Conservation (phyloP, 2,797 vertebrate species). For the Notamacropus eugenii region DNA sequence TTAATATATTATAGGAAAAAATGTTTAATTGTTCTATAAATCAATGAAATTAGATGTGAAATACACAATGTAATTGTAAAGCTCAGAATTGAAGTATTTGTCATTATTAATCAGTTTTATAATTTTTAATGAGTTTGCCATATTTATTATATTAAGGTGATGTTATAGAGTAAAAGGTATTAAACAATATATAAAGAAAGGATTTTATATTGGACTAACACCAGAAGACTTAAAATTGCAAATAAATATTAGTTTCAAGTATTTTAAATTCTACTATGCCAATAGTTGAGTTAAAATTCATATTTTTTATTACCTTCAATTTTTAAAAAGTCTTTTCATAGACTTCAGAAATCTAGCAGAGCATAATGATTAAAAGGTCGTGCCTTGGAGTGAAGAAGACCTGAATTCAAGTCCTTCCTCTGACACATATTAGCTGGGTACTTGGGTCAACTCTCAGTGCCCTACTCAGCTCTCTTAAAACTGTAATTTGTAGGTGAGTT, state of each 20-base stretch:
- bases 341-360: background rate
- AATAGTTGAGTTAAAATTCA: slow-evolving; percentile 18
- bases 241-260: background rate
- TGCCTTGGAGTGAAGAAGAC: slow-evolving; percentile 1
- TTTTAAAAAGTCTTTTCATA: slow-evolving; percentile 33
- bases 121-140: background rate
- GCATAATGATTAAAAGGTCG: background rate
- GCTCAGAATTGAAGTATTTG: slow-evolving; percentile 37
- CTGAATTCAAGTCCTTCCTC: background rate
- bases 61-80: slow-evolving; percentile 27
- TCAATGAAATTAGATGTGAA: slow-evolving; percentile 6
- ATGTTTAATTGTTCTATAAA: background rate
- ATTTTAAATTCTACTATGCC: background rate
- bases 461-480: background rate
- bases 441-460: background rate
- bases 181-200: background rate
- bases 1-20: background rate
- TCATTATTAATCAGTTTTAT: slow-evolving; percentile 48
- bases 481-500: background rate
- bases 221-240: background rate
- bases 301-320: slow-evolving; percentile 45
- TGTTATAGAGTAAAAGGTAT: background rate
- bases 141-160: slow-evolving; percentile 20
- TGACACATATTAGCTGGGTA: background rate
- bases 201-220: background rate